Percentiles rank a stretch among this genome's conserved stretches.
phyloP scores from a whole-genome alignment of 2,113 vertebrate species.

The Rhineura floridana region DNA sequence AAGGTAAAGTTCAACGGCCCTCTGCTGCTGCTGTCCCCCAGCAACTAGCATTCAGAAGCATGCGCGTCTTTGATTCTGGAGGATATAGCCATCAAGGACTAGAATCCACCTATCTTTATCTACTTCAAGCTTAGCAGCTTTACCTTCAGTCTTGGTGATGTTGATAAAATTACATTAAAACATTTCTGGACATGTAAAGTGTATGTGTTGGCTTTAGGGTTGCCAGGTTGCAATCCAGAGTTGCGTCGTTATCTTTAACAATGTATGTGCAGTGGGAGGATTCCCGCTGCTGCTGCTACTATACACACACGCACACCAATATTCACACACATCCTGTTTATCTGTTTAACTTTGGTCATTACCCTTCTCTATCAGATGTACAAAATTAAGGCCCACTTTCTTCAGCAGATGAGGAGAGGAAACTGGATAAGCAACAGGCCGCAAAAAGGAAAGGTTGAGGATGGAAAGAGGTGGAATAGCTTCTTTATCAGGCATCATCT shows the following conservation, averaged over 20 bases:
- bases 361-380: not conserved
- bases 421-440: not conserved
- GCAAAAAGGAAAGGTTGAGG: not conserved
- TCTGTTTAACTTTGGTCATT: not conserved
- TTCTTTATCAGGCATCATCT: not conserved
- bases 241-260: not conserved
- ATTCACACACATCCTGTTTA: too few relatives aligned
- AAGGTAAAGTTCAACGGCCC: too few relatives aligned
- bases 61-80: too few relatives aligned
- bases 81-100: too few relatives aligned
- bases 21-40: too few relatives aligned
- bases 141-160: not conserved
- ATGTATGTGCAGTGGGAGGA: not conserved
- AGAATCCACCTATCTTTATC: not conserved
- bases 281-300: not conserved
- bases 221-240: not conserved
- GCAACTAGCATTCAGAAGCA: too few relatives aligned
- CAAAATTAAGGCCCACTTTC: not conserved
- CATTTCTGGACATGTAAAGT: not conserved
- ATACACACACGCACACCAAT: not conserved
- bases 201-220: not conserved
- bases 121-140: not conserved
- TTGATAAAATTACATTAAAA: not conserved
- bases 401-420: not conserved
- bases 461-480: not conserved